Evolutionary conservation across 2,888 invertebrate species (phyloP).

Genomic region (Axea sp.): DNA sequence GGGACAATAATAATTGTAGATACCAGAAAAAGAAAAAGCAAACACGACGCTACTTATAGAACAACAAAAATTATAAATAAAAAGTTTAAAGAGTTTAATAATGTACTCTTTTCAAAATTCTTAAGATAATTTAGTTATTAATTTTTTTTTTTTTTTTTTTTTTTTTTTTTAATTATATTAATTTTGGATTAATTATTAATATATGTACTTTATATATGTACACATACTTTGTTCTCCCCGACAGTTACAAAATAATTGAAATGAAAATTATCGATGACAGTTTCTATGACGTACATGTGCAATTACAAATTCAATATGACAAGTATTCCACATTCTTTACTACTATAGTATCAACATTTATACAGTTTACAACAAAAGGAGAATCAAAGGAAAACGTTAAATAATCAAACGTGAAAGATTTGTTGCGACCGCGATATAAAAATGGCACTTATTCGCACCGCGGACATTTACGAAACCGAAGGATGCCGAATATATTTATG

Average conservation of each 20-base stretch:
- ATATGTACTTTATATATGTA: constrained; percentile 53
- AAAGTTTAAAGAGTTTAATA: too few relatives aligned
- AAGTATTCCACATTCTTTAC: constrained; percentile 76
- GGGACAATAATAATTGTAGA: too few relatives aligned
- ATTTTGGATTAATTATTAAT: constrained; percentile 23
- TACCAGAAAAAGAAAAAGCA: too few relatives aligned
- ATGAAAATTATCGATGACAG: constrained; percentile 33
- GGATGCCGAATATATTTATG: constrained; percentile 19
- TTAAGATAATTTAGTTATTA: too few relatives aligned
- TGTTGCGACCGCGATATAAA: constrained; percentile 32
- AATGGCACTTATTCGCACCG: constrained; percentile 52
- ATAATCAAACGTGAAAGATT: constrained; percentile 2
- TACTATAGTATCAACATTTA: constrained; percentile 78
- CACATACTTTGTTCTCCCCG: constrained; percentile 53
- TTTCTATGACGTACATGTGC: constrained; percentile 52
- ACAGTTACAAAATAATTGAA: constrained; percentile 28
- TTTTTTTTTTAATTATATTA: neutral
- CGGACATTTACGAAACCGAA: constrained; percentile 18
- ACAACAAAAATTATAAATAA: too few relatives aligned
- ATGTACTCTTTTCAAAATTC: too few relatives aligned
- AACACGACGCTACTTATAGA: too few relatives aligned
- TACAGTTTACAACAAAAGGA: constrained; percentile 74
- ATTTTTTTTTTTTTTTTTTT: neutral
- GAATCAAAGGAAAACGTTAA: constrained; percentile 64
- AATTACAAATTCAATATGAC: constrained; percentile 69